phyloP scores from a whole-genome alignment of 2,888 invertebrate genomes.

The Slavum lentiscoides region DNA sequence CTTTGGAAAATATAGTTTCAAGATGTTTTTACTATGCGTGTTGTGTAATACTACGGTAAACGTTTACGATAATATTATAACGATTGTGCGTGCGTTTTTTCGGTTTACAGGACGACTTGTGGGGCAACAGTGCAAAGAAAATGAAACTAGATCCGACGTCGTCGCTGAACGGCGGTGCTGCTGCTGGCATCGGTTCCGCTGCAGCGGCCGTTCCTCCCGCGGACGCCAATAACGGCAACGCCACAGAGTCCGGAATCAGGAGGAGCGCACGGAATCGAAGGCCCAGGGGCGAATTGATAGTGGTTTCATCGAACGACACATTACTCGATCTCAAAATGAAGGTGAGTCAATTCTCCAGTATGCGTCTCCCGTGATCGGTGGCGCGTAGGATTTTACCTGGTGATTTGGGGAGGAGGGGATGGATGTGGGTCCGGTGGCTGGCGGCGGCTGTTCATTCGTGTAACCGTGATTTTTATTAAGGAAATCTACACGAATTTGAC shows the following conservation, averaged over 20 bases:
- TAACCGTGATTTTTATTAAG: no score
- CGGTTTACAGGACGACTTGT: constrained; percentile 33
- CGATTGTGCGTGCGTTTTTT: background rate
- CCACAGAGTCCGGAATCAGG: constrained; percentile 54
- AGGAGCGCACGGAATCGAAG: constrained; percentile 60
- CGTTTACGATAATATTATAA: no score
- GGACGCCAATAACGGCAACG: background rate
- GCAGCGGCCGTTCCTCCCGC: background rate
- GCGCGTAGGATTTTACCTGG: no score
- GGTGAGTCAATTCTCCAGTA: constrained; percentile 57
- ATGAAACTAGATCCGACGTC: constrained; percentile 19
- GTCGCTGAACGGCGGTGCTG: no score
- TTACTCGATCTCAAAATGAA: constrained; percentile 61
- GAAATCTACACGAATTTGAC: no score
- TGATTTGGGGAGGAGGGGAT: no score
- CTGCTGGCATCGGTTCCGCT: background rate
- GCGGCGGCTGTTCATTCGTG: no score
- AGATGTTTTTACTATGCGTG: no score
- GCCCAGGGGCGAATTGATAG: constrained; percentile 60
- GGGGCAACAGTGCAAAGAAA: constrained; percentile 46
- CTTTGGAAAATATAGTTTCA: no score
- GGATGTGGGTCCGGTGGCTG: no score
- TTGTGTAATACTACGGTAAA: no score
- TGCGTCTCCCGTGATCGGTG: background rate
- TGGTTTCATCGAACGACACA: constrained; percentile 60